These are phyloP conservation scores for Amphiduros pacificus DNA, from an alignment of 2,888 invertebrate species.

Conservation along the genomic window DNA sequence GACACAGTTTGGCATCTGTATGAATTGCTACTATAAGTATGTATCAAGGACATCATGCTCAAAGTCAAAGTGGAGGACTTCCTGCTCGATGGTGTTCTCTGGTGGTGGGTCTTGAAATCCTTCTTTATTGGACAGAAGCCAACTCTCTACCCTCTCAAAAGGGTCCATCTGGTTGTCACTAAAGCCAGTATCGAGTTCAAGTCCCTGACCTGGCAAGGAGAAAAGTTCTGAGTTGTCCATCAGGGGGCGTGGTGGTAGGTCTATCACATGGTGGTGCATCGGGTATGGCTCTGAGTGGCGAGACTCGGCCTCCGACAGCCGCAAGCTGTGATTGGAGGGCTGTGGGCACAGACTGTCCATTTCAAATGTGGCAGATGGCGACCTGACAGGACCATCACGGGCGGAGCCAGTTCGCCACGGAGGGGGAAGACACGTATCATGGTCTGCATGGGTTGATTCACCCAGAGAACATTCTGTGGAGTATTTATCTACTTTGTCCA, in stretches of 20 bases:
- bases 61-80: too few relatives aligned
- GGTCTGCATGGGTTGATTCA: not conserved
- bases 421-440: slow-evolving; percentile 14
- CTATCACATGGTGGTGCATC: slow-evolving; percentile 22
- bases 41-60: too few relatives aligned
- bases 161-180: too few relatives aligned
- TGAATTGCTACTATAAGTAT: too few relatives aligned
- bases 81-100: too few relatives aligned
- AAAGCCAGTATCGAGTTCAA: too few relatives aligned
- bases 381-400: slow-evolving; percentile 13
- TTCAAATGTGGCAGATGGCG: slow-evolving; percentile 16
- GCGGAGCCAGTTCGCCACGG: slow-evolving; percentile 16
- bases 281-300: slow-evolving; percentile 27
- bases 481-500: slow-evolving; percentile 10
- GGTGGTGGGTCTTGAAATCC: too few relatives aligned
- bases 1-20: too few relatives aligned
- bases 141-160: too few relatives aligned
- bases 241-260: slow-evolving; percentile 9
- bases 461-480: slow-evolving; percentile 5
- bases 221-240: too few relatives aligned
- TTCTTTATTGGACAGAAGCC: too few relatives aligned
- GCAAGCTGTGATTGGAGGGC: slow-evolving; percentile 24
- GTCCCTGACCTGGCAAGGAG: too few relatives aligned
- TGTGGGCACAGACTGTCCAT: slow-evolving; percentile 23
- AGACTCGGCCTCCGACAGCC: slow-evolving; percentile 30